Conservation (phyloP, 2,888 invertebrate genomes). For the Autographa pulchrina region DNA sequence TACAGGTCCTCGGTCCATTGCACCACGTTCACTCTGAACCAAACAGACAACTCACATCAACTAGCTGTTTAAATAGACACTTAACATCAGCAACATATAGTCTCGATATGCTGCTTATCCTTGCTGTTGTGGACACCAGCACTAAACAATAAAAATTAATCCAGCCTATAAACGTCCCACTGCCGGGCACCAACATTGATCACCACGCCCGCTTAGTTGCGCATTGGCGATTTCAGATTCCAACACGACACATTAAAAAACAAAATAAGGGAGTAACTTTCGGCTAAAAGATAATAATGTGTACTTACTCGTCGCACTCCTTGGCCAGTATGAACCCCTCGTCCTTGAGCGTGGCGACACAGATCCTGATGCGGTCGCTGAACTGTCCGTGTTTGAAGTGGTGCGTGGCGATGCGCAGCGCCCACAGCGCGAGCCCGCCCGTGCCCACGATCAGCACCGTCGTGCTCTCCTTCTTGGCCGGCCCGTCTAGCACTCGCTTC, state of each 20-base stretch:
- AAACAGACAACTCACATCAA: not conserved
- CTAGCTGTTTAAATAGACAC: too few relatives aligned
- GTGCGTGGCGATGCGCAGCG: constrained; percentile 95
- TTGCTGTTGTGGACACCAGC: too few relatives aligned
- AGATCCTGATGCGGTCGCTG: constrained; percentile 92
- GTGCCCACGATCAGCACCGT: constrained; percentile 98
- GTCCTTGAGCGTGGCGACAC: constrained; percentile 96
- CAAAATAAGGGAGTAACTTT: too few relatives aligned
- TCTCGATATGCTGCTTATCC: too few relatives aligned
- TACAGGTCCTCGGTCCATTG: constrained; percentile 98
- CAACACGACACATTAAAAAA: too few relatives aligned
- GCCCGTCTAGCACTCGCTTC: constrained; percentile 90
- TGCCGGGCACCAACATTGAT: too few relatives aligned
- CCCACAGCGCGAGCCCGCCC: constrained; percentile 98
- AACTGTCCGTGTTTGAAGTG: constrained; percentile 92
- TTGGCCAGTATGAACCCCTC: constrained; percentile 94
- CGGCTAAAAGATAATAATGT: too few relatives aligned
- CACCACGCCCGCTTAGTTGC: too few relatives aligned
- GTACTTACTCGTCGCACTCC: constrained; percentile 93
- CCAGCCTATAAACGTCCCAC: too few relatives aligned
- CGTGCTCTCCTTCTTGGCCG: constrained; percentile 91
- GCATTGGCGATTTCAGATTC: too few relatives aligned
- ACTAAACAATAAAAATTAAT: too few relatives aligned
- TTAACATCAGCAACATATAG: too few relatives aligned
- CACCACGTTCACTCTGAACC: constrained; percentile 94